Conservation (phyloP, 2,113 vertebrate species). For the Rattus rattus region DNA sequence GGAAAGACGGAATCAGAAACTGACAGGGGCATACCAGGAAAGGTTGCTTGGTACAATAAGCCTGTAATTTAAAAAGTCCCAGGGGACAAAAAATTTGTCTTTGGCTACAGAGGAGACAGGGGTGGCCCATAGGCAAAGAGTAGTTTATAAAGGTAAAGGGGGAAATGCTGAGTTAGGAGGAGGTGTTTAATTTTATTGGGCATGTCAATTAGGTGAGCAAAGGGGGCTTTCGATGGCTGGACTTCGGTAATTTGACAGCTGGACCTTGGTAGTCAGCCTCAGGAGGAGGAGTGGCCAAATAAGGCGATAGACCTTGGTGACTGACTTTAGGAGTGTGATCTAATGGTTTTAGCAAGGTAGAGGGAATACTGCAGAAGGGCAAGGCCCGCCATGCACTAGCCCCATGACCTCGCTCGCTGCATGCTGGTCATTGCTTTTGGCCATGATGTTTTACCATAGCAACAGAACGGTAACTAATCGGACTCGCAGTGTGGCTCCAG, state of each 20-base stretch:
- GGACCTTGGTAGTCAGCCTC: neutral
- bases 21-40: too few species aligned
- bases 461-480: neutral
- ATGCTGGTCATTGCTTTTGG: neutral
- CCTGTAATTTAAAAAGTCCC: too few species aligned
- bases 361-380: neutral
- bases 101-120: neutral
- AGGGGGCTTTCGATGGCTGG: neutral
- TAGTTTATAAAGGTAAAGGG: neutral
- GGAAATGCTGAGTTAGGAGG: neutral
- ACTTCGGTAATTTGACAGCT: neutral
- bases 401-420: too few species aligned
- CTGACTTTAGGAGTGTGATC: neutral
- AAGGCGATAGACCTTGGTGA: too few species aligned
- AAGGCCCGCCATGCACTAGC: neutral
- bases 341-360: neutral
- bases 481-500: neutral
- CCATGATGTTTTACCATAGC: neutral
- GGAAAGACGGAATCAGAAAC: too few species aligned
- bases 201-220: neutral
- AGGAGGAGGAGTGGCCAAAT: too few species aligned
- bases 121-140: neutral
- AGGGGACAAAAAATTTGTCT: neutral
- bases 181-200: neutral
- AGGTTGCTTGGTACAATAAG: too few species aligned